Evolutionary conservation across 2,888 invertebrate species (phyloP).

Genomic region (Julus scandinavius): DNA sequence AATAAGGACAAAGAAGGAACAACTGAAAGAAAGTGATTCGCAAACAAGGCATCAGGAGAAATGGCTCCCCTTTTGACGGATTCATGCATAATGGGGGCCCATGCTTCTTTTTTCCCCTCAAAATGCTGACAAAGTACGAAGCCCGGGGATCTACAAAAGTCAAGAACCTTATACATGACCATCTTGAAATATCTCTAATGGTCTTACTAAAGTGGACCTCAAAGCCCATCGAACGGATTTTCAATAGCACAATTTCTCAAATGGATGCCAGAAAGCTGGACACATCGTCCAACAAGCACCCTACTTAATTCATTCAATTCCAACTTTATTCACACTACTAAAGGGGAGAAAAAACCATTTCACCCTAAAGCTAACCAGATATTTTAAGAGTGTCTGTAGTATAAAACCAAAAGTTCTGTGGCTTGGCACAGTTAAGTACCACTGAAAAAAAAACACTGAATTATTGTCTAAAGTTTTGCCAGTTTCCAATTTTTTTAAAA

Average conservation of each 20-base stretch:
- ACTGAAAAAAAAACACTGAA: no score
- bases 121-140: conserved; percentile 40
- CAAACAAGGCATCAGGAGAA: conserved; percentile 38
- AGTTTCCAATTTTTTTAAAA: no score
- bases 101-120: background rate
- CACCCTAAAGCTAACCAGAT: no score
- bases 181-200: conserved; percentile 45
- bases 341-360: background rate
- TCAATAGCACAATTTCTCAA: conserved; percentile 46
- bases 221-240: conserved; percentile 37
- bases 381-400: no score
- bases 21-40: conserved; percentile 42
- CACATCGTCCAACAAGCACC: background rate
- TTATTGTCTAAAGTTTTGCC: no score
- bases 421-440: no score
- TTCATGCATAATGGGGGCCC: conserved; percentile 18
- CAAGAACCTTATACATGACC: conserved; percentile 34
- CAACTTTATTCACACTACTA: background rate
- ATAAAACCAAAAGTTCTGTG: no score
- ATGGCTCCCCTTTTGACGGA: conserved; percentile 27
- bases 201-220: conserved; percentile 43
- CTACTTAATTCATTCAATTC: background rate
- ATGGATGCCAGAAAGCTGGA: conserved; percentile 43
- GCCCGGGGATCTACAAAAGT: conserved; percentile 1
- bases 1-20: conserved; percentile 33